phyloP scores from a whole-genome alignment of 2,888 invertebrate genomes.

The Tetragonula carbonaria region DNA sequence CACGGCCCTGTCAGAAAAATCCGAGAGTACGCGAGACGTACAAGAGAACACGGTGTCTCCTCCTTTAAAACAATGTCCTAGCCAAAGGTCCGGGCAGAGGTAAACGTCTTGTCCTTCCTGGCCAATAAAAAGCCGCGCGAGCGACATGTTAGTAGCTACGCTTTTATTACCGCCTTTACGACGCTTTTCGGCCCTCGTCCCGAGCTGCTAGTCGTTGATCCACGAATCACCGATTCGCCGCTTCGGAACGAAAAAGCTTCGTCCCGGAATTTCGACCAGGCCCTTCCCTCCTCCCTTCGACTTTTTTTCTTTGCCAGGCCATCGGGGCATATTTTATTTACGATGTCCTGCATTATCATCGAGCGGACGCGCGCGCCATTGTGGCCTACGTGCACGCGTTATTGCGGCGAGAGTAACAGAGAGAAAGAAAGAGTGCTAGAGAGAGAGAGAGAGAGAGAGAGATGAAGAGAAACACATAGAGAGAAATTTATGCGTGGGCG shows the following conservation, averaged over 20 bases:
- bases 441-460: neutral
- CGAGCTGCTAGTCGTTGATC: slow-evolving; percentile 47
- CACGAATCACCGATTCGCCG: slow-evolving; percentile 43
- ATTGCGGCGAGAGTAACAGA: slow-evolving; percentile 45
- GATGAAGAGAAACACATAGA: slow-evolving; percentile 49
- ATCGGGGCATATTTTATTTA: slow-evolving; percentile 68
- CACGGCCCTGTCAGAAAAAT: too few relatives aligned
- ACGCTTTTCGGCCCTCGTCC: slow-evolving; percentile 41
- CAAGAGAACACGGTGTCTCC: slow-evolving; percentile 18
- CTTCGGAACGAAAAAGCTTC: slow-evolving; percentile 55
- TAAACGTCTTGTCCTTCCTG: slow-evolving; percentile 38
- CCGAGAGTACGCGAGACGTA: neutral
- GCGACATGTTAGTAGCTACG: slow-evolving; percentile 66
- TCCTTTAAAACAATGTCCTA: slow-evolving; percentile 43
- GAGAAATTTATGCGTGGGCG: slow-evolving; percentile 75
- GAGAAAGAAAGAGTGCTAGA: slow-evolving; percentile 32
- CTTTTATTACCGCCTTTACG: slow-evolving; percentile 68
- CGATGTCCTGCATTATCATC: slow-evolving; percentile 71
- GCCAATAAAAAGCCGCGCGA: slow-evolving; percentile 59
- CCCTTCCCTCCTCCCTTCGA: neutral
- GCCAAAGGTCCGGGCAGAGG: slow-evolving; percentile 7
- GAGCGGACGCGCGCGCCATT: slow-evolving; percentile 54
- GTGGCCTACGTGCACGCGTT: slow-evolving; percentile 49
- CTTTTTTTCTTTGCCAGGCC: neutral
- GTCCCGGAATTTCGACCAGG: slow-evolving; percentile 62